phyloP scores from a whole-genome alignment of 2,113 vertebrate species.

The Athene cunicularia region DNA sequence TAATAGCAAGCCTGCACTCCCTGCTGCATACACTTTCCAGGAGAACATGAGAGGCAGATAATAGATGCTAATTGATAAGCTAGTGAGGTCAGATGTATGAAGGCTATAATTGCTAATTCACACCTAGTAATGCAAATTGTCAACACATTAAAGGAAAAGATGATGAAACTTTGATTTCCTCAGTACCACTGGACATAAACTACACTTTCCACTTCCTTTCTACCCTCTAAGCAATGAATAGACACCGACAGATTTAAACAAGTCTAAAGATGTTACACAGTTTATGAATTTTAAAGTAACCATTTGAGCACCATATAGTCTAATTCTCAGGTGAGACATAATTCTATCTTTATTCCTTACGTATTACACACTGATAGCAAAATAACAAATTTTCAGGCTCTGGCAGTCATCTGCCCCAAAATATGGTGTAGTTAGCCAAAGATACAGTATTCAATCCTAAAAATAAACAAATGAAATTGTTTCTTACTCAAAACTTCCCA shows the following conservation, averaged over 20 bases:
- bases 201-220: not conserved
- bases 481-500: not conserved
- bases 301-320: not conserved
- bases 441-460: not conserved
- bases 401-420: not conserved
- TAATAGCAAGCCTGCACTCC: not conserved
- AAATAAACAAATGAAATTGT: not conserved
- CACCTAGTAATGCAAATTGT: not conserved
- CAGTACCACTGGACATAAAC: not conserved
- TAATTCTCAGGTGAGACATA: not conserved
- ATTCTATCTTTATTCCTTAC: not conserved
- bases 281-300: not conserved
- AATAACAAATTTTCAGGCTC: not conserved
- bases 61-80: not conserved
- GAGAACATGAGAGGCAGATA: not conserved
- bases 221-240: not conserved
- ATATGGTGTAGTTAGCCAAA: not conserved
- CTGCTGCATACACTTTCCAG: not conserved
- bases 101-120: constrained; percentile 10
- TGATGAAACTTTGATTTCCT: not conserved
- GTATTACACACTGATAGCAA: not conserved
- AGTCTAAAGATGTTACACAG: not conserved
- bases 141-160: not conserved
- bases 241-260: not conserved
- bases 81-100: not conserved